Evolutionary conservation across 2,888 invertebrate genomes (phyloP).

Genomic region (Leucozona laternaria): DNA sequence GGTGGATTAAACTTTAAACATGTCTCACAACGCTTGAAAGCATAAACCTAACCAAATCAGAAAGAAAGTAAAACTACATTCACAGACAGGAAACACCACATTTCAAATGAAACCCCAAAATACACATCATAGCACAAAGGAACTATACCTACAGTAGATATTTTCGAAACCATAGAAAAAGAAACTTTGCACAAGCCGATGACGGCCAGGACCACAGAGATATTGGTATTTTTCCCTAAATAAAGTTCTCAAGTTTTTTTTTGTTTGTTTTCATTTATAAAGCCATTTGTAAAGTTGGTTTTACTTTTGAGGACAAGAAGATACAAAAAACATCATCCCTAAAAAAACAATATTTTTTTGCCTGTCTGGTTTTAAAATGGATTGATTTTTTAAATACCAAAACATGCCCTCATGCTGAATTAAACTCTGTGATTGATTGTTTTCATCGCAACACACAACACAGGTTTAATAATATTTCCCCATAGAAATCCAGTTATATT

Average conservation of each 20-base stretch:
- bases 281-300: background rate
- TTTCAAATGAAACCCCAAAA: slow-evolving; percentile 10
- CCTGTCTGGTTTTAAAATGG: background rate
- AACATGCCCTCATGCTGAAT: background rate
- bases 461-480: background rate
- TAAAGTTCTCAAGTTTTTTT: background rate
- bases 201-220: background rate
- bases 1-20: slow-evolving; percentile 18
- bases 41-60: slow-evolving; percentile 11
- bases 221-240: slow-evolving; percentile 3
- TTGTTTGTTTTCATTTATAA: background rate
- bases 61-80: slow-evolving; percentile 20
- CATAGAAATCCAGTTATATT: slow-evolving; percentile 3
- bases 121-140: background rate
- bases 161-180: slow-evolving; percentile 3
- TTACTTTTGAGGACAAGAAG: slow-evolving; percentile 3
- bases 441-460: background rate
- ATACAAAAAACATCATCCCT: background rate
- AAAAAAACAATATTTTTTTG: background rate
- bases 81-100: slow-evolving; percentile 25
- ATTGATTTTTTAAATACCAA: slow-evolving; percentile 5
- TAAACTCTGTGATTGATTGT: slow-evolving; percentile 2
- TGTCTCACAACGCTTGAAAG: slow-evolving; percentile 7
- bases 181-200: slow-evolving; percentile 4
- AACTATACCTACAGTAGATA: background rate